Base-by-base conservation (phyloP, 2,888 invertebrate genomes). In the Patella caerulea region DNA sequence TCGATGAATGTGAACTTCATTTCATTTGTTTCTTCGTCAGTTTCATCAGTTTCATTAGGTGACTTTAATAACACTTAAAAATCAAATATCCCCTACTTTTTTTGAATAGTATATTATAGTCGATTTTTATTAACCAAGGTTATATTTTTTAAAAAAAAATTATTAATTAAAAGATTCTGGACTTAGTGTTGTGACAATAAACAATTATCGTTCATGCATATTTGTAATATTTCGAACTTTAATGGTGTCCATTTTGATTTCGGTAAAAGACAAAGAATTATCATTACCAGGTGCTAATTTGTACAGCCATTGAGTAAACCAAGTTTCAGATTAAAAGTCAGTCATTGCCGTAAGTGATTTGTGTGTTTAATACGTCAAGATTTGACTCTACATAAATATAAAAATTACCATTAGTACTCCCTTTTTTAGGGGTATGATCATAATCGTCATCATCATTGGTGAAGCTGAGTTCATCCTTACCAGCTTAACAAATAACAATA, bases 381-480 rank as follows among this genome's bases (percentile, higher is more conserved):
- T 59, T 59, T 59, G 59, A 59, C 59, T 59, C n/a, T 59, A 59
- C 17, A 59, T 4, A 59, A 59, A 59, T n/a, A 59, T 59, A 19
- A 59, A 59, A 59, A 59, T 59, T 59, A 59, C 59, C 59, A 19
- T 59, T 59, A n/a, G 9, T 59, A 59, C 59, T 59, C 59, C 17
- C 3, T 59, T 59, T 59, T 59, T 59, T 59, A 19, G 59, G 17
- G 17, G n/a, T 59, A 59, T 59, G 17, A 59, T 59, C 59, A 59
- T 59, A 59, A 59, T 59, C 59, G 17, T 59, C 59, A 59, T 59
- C 59, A 19, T 59, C 59, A 59, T 59, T n/a, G 11, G 11, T 15
- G 19, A n/a, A n/a, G n/a, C n/a, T n/a, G n/a, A n/a, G 59, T 59
- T n/a, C 19, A 59, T 59, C 59, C 59, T 59, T 59, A 59, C 59